Evolutionary conservation across 2,888 invertebrate species (phyloP).

Genomic region (Euphydryas editha): DNA sequence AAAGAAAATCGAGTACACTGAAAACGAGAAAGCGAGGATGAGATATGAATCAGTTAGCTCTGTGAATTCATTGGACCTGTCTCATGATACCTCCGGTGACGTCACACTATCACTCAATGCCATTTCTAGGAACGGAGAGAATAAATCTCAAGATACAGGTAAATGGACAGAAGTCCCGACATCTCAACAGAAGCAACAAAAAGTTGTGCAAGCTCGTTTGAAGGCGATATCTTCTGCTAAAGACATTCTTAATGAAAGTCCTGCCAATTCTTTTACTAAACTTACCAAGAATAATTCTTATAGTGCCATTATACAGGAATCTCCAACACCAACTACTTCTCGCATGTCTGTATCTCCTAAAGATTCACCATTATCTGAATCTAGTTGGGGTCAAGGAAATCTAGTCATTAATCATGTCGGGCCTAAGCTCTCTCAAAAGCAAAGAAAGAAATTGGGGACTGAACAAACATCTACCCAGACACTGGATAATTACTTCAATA

Average conservation of each 20-base stretch:
- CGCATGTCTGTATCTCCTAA: conserved; percentile 69
- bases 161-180: conserved; percentile 78
- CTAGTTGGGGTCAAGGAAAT: conserved; percentile 62
- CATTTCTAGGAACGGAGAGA: conserved; percentile 61
- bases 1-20: conserved; percentile 76
- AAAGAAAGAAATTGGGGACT: conserved; percentile 83
- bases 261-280: conserved; percentile 68
- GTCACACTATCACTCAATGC: conserved; percentile 70
- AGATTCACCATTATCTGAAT: conserved; percentile 52
- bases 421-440: conserved; percentile 86
- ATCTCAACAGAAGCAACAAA: conserved; percentile 73
- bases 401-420: conserved; percentile 72
- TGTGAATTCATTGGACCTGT: conserved; percentile 69
- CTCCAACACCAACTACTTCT: conserved; percentile 52
- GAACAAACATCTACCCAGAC: conserved; percentile 55
- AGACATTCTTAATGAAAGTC: conserved; percentile 69
- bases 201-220: conserved; percentile 75
- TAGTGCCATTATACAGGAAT: conserved; percentile 52
- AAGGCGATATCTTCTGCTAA: conserved; percentile 71
- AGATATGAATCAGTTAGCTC: conserved; percentile 74
- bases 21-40: conserved; percentile 72
- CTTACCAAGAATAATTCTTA: conserved; percentile 63
- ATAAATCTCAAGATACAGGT: conserved; percentile 58
- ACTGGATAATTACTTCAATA: conserved; percentile 60
- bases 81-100: conserved; percentile 67